Base-by-base conservation (phyloP, 2,888 invertebrate genomes). In the Zootermopsis nevadensis region DNA sequence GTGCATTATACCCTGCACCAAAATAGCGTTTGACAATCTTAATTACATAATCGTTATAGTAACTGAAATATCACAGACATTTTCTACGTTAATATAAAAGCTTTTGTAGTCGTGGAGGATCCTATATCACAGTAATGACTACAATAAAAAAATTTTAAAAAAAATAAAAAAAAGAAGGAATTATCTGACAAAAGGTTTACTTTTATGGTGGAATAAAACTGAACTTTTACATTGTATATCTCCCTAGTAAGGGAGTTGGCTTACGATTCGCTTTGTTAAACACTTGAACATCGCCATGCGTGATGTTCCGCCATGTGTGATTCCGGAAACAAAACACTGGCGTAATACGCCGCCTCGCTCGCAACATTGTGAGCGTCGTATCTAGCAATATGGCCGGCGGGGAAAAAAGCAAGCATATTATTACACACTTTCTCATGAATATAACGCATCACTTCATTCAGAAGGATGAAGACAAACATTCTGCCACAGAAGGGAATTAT, bases 321-420 rank as follows among this genome's bases (percentile, higher is more conserved):
- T 80, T 83, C 83, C 83, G 76, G 81, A 81, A 83, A 83, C 83
- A 66, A 82, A 82, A 82, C 72, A 79, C 79, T 79, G 33, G 19
- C 60, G 42, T 30, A 38, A 74, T 27, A 27, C n/a, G n/a, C 60
- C 27, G n/a, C 60, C 60, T 27, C 6, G n/a, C 27, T 15, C n/a
- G 27, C 60, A 60, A 55, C 55, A 48, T 12, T 69, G 48, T 48
- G 69, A 30, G 69, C 69, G 69, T 69, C 69, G 66, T 66, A 66
- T 27, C 66, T 24, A 22, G n/a, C 66, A 72, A 38, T n/a, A 74
- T 74, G 74, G 74, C 72, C 33, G 74, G 33, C 69, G 0, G 27
- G 27, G 27, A 7, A n/a, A 7, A n/a, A 1, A 12, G 33, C 69
- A 33, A 31, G 33, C 38, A 8, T 74, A 38, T 74, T 38, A 74